phyloP scores from a whole-genome alignment of 2,797 vertebrate genomes.

The Geotrypetes seraphini region DNA sequence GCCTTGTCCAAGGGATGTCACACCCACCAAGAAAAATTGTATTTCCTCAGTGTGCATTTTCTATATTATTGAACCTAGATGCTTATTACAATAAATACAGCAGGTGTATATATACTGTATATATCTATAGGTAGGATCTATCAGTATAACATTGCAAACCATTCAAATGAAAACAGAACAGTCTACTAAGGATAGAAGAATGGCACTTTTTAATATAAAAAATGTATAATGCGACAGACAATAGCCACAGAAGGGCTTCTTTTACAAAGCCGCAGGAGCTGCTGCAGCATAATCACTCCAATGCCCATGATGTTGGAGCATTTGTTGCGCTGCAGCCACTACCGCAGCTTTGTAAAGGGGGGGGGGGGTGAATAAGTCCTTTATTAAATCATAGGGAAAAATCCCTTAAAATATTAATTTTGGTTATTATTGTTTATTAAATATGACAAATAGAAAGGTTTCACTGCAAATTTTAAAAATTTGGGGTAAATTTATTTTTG shows the following conservation, averaged over 20 bases:
- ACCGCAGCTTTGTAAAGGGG: too few species aligned
- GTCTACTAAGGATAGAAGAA: neutral
- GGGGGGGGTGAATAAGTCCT: too few species aligned
- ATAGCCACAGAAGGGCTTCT: neutral
- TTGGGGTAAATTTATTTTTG: too few species aligned
- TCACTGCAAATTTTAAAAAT: too few species aligned
- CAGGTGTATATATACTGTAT: neutral
- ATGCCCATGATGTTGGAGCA: too few species aligned
- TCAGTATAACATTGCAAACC: neutral
- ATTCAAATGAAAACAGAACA: neutral
- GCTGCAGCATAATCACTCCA: too few species aligned
- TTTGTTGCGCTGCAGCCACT: too few species aligned
- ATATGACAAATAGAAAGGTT: too few species aligned
- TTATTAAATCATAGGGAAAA: slow-evolving; percentile 49
- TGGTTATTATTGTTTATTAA: too few species aligned
- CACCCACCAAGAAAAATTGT: neutral
- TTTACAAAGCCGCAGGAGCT: too few species aligned
- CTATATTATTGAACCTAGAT: slow-evolving; percentile 12
- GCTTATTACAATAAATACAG: slow-evolving; percentile 10
- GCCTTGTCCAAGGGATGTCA: neutral
- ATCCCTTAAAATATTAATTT: slow-evolving; percentile 32
- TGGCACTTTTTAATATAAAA: neutral
- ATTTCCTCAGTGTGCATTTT: slow-evolving; percentile 3
- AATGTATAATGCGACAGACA: neutral
- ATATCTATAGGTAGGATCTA: too few species aligned